These are phyloP conservation scores for Malthinus flaveolus DNA, from an alignment of 2,888 invertebrate genomes.

Conservation along the genomic window DNA sequence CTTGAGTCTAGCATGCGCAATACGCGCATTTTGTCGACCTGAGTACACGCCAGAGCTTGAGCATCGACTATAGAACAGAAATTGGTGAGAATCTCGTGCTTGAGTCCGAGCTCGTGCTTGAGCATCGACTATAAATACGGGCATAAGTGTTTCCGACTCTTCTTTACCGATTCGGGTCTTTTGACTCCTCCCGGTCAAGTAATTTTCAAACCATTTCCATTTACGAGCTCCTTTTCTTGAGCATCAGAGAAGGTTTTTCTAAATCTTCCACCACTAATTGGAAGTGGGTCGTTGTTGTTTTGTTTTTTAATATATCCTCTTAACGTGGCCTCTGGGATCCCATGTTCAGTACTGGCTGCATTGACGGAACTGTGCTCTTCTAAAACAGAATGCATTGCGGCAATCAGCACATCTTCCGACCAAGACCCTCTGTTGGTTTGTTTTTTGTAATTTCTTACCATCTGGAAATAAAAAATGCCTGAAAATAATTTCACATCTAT, in stretches of 20 bases:
- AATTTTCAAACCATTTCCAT: too few species aligned
- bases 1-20: too few species aligned
- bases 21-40: too few species aligned
- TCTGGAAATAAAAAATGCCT: conserved; percentile 19
- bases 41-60: too few species aligned
- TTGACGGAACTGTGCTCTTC: conserved; percentile 21
- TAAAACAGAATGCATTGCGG: conserved; percentile 26
- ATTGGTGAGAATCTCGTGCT: too few species aligned
- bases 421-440: conserved; percentile 24
- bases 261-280: conserved; percentile 26
- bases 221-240: conserved; percentile 30
- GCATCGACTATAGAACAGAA: too few species aligned
- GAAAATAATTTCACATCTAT: background rate
- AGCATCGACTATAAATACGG: too few species aligned
- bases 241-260: conserved; percentile 27
- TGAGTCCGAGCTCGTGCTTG: too few species aligned
- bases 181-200: too few species aligned
- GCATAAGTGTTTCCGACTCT: too few species aligned
- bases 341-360: conserved; percentile 15
- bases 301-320: conserved; percentile 28
- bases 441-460: conserved; percentile 25
- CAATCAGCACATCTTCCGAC: conserved; percentile 29
- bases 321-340: conserved; percentile 24
- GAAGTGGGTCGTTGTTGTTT: conserved; percentile 18
- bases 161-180: too few species aligned